Conservation (phyloP, 2,888 invertebrate species). For the Limenitis camilla region DNA sequence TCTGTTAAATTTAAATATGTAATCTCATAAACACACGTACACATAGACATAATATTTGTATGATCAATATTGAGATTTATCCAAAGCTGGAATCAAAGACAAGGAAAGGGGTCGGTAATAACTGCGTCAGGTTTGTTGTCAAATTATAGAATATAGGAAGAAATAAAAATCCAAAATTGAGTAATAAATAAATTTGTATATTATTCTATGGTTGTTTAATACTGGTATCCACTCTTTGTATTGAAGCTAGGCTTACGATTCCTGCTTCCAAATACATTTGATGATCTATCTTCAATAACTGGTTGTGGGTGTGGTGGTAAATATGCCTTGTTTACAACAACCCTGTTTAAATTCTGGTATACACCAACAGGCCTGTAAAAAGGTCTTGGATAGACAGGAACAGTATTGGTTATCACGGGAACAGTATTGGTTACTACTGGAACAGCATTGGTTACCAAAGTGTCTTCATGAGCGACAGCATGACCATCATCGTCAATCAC, state of each 20-base stretch:
- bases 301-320: conserved; percentile 5
- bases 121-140: too few relatives aligned
- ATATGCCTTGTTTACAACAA: conserved; percentile 2
- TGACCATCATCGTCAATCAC: conserved; percentile 19
- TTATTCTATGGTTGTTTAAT: conserved; percentile 4
- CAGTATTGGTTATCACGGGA: conserved; percentile 14
- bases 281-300: conserved; percentile 1
- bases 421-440: neutral
- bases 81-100: too few relatives aligned
- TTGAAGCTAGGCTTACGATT: conserved; percentile 8
- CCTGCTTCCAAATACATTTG: conserved; percentile 3
- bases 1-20: too few relatives aligned
- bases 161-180: neutral
- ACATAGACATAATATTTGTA: too few relatives aligned
- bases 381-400: conserved; percentile 3
- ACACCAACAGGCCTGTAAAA: neutral
- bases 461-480: conserved; percentile 35
- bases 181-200: conserved; percentile 8
- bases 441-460: conserved; percentile 47
- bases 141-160: too few relatives aligned
- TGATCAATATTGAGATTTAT: too few relatives aligned
- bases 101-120: too few relatives aligned
- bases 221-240: conserved; percentile 5
- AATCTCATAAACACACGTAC: too few relatives aligned
- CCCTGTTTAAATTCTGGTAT: neutral